Conservation (phyloP, 1,140 invertebrate genomes). For the Manduca sexta region DNA sequence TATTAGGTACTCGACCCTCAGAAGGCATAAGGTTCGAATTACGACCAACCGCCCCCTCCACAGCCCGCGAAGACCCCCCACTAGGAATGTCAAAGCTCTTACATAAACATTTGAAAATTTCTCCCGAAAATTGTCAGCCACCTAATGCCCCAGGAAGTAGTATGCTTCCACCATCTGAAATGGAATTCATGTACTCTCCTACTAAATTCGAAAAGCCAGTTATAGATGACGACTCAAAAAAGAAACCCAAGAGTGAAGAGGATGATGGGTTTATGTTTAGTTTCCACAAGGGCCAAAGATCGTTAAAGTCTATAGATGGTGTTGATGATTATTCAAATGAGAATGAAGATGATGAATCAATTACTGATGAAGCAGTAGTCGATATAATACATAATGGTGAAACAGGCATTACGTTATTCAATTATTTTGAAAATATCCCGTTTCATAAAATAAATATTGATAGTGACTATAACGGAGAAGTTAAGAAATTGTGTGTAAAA, state of each 20-base stretch:
- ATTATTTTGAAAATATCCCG: no score
- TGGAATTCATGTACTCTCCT: not conserved
- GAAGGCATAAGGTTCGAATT: slow-evolving; percentile 24
- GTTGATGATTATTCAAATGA: not conserved
- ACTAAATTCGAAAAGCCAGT: not conserved
- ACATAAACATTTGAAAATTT: slow-evolving; percentile 17
- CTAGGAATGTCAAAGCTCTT: slow-evolving; percentile 8
- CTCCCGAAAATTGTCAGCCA: not conserved
- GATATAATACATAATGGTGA: no score
- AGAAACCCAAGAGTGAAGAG: not conserved
- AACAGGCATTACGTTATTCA: no score
- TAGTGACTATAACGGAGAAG: no score
- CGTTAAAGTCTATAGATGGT: slow-evolving; percentile 7
- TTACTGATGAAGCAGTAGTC: no score
- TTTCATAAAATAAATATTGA: no score
- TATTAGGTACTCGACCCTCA: slow-evolving; percentile 2
- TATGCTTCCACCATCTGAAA: not conserved
- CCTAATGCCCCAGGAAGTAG: not conserved
- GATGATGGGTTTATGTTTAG: not conserved
- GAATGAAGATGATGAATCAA: not conserved
- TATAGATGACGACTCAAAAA: not conserved
- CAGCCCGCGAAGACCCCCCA: slow-evolving; percentile 4
- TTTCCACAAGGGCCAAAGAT: not conserved
- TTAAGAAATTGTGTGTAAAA: no score
- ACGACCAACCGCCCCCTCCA: slow-evolving; percentile 2